These are phyloP conservation scores for Tillus elongatus DNA, from an alignment of 2,888 invertebrate species.

Conservation along the genomic window DNA sequence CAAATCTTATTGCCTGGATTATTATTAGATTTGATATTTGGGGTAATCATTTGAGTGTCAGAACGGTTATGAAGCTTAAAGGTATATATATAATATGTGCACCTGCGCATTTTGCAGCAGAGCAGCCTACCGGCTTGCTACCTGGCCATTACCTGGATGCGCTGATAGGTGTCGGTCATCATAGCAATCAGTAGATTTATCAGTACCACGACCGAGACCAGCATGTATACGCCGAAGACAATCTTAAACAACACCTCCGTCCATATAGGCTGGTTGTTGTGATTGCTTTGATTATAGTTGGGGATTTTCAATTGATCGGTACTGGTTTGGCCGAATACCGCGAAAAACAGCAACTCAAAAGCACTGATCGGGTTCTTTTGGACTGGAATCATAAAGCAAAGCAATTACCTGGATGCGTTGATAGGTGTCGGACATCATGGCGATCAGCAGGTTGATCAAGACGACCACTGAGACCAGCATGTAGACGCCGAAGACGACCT, in stretches of 20 bases:
- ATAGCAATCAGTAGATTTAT: slow-evolving; percentile 99
- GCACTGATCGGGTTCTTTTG: slow-evolving; percentile 85
- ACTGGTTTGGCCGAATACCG: slow-evolving; percentile 91
- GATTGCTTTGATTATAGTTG: slow-evolving; percentile 45
- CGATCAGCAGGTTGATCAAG: slow-evolving; percentile 96
- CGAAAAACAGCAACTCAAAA: slow-evolving; percentile 97
- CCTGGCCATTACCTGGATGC: slow-evolving; percentile 94
- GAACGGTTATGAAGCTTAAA: too few species aligned
- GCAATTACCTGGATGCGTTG: slow-evolving; percentile 92
- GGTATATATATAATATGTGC: too few species aligned
- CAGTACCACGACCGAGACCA: slow-evolving; percentile 97
- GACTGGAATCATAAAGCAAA: slow-evolving; percentile 61
- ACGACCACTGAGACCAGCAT: slow-evolving; percentile 97
- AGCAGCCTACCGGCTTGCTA: too few species aligned
- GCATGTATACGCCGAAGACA: slow-evolving; percentile 90
- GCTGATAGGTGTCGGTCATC: slow-evolving; percentile 99
- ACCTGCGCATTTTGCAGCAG: too few species aligned
- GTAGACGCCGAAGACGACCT: slow-evolving; percentile 92
- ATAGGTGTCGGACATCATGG: slow-evolving; percentile 99
- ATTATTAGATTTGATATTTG: too few species aligned
- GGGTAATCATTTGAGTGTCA: too few species aligned
- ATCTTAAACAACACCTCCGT: slow-evolving; percentile 81
- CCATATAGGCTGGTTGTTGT: slow-evolving; percentile 64
- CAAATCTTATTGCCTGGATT: too few species aligned
- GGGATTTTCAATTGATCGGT: slow-evolving; percentile 68